Base-by-base conservation (phyloP, 2,113 vertebrate species). In the Sinocyclocheilus maitianheensis region DNA sequence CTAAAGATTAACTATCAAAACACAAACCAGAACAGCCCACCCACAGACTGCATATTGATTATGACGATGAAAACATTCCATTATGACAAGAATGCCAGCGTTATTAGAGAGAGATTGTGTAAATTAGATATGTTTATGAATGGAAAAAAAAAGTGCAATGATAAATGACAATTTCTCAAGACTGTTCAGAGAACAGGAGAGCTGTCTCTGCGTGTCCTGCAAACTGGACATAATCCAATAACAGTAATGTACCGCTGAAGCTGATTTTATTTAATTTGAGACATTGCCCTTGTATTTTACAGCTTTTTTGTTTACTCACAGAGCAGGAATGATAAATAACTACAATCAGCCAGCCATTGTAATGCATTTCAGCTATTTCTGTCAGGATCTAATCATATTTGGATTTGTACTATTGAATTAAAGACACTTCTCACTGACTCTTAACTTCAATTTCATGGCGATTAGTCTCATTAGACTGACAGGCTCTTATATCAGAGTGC, bases 361-460 rank as follows among this genome's bases (percentile, higher is more conserved):
- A 75, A 87, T 83, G 60, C 63, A 37, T 67, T 86, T 84, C 72
- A 72, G 37, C 34, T 79, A n/a, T 86, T 89, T 46, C 60, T 40
- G 69, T 84, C 86, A 67, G 79, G 83, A 85, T 63, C 7, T 26
- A 69, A 81, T 81, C 76, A 72, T 86, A 80, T 84, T 77, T 30
- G 63, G 76, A 85, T 87, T 80, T 60, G 43, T 37, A n/a, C 63
- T 77, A 89, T 88, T 69, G 53, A 89, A 86, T 89, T 84, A 89
- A 83, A 80, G 81, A 83, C 79, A 74, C 81, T 77, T 84, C 77
- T 86, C 75, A 13, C 53, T 83, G 60, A 72, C 80, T 37, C 77
- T 83, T 80, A 67, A 76, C 74, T 84, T 63, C 58, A 80, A 62
- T 84, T 85, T 84, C 65, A 60, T 81, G 83, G 71, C 77, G 84